These are phyloP conservation scores for Callopanchax toddi DNA, from an alignment of 2,113 vertebrate genomes.

Conservation along the genomic window DNA sequence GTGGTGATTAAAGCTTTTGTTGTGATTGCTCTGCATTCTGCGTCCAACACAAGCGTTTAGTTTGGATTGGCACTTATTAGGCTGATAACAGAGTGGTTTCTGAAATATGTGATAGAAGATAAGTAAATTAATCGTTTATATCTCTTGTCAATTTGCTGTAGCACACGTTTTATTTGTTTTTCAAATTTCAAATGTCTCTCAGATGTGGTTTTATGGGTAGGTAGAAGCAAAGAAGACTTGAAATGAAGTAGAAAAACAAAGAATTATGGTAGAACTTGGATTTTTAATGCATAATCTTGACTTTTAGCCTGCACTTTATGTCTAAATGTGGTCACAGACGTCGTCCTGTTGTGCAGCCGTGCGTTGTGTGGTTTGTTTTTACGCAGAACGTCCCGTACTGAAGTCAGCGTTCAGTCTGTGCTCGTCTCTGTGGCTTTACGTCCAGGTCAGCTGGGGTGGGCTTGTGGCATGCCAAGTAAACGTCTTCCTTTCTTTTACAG, in stretches of 20 bases:
- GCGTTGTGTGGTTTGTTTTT: conserved; percentile 50
- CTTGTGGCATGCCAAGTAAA: conserved; percentile 21
- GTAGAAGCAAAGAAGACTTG: background rate
- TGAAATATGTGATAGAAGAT: conserved; percentile 13
- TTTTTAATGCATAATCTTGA: background rate
- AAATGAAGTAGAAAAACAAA: background rate
- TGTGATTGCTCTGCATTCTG: conserved; percentile 33
- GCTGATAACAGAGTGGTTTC: conserved; percentile 13
- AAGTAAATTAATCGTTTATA: background rate
- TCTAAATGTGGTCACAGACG: conserved; percentile 40
- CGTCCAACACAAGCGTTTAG: conserved; percentile 32
- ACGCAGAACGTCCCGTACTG: conserved; percentile 27
- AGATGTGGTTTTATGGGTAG: background rate
- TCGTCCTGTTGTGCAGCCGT: conserved; percentile 37
- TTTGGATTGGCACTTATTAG: conserved; percentile 35
- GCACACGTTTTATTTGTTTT: conserved; percentile 7
- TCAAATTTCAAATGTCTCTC: background rate
- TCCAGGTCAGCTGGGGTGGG: conserved; percentile 35
- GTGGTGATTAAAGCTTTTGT: conserved; percentile 25
- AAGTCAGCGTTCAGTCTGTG: conserved; percentile 42
- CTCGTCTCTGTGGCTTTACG: conserved; percentile 40
- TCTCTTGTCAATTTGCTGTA: background rate
- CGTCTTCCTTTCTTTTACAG: background rate
- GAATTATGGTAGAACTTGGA: background rate
- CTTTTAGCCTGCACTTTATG: conserved; percentile 18